These are phyloP conservation scores for Cantharis rustica DNA, from an alignment of 2,888 invertebrate species.

Conservation along the genomic window DNA sequence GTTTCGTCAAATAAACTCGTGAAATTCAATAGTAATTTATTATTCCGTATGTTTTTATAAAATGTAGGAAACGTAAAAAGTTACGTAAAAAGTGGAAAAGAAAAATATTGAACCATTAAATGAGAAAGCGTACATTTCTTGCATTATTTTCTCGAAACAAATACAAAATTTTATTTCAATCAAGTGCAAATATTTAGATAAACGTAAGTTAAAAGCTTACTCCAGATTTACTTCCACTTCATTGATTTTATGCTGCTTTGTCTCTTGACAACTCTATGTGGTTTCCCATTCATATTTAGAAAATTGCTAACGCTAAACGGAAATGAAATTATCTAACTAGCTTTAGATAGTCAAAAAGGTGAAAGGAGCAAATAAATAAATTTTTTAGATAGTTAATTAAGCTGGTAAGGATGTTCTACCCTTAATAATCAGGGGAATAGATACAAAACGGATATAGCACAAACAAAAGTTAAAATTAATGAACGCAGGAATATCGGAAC, in stretches of 20 bases:
- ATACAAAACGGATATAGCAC: too few relatives aligned
- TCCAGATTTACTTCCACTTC: not conserved
- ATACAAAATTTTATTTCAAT: not conserved
- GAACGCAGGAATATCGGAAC: too few relatives aligned
- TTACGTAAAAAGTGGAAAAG: not conserved
- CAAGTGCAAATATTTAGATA: not conserved
- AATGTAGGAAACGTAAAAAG: not conserved
- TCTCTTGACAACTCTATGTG: not conserved
- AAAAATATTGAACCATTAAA: not conserved
- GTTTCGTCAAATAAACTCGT: slow-evolving; percentile 15
- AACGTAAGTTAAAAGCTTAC: not conserved
- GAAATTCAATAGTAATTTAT: slow-evolving; percentile 16
- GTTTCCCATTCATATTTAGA: not conserved
- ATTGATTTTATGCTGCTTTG: not conserved
- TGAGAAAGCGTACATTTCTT: not conserved
- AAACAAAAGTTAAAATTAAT: too few relatives aligned
- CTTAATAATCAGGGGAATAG: too few relatives aligned
- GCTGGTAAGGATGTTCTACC: too few relatives aligned
- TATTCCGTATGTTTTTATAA: slow-evolving; percentile 3
- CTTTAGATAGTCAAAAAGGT: too few relatives aligned
- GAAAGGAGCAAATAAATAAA: too few relatives aligned
- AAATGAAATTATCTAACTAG: too few relatives aligned
- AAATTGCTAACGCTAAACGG: not conserved
- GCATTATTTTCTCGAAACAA: not conserved
- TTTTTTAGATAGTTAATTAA: too few relatives aligned